Base-by-base conservation (phyloP, 2,113 vertebrate species). In the Guaruba guarouba region DNA sequence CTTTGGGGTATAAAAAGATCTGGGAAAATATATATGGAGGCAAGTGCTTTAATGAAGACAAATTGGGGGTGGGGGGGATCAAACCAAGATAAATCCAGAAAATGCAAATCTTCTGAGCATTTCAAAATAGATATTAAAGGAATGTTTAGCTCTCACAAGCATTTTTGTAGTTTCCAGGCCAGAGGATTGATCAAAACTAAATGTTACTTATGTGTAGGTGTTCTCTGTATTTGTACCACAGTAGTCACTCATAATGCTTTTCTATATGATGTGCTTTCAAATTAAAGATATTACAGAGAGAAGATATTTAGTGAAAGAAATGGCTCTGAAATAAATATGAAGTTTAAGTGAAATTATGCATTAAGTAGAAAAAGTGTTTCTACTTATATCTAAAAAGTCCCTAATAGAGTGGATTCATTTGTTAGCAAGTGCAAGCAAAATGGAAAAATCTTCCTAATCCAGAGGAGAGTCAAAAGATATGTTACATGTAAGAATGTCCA, bases 41-140 rank as follows among this genome's bases (percentile, higher is more conserved):
- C 2, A 39, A 66, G 3, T 43, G 5, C 7, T 81, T 66, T 74
- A 51, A 68, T 48, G 23, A 28, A 2, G 18, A 51, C 4, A 77
- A 10, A 63, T 55, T 7, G 52, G 24, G 14, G n/a, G 33, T 4
- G 1, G 1, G 2, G 28, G 1, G 54, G 64, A 6, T 59, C 29
- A 62, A 43, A 46, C 25, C 0, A 8, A 13, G 33, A 14, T 9
- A 74, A 55, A 70, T 61, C 6, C 28, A 69, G 52, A 69, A 84
- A 31, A 17, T 61, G 3, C 3, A 18, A 55, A 9, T 51, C 1
- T 64, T 64, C 39, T 29, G 4, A 81, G 4, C 43, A 25, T 73
- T 77, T 74, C 17, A 54, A 22, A 22, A 24, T 24, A 69, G 29
- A 25, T 69, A 31, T 17, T 61, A 66, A 70, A 55, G 24, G 0